Percentiles rank a stretch among this genome's conserved stretches.
phyloP scores from a whole-genome alignment of 2,888 invertebrate species.

The Eutolmus rufibarbis region DNA sequence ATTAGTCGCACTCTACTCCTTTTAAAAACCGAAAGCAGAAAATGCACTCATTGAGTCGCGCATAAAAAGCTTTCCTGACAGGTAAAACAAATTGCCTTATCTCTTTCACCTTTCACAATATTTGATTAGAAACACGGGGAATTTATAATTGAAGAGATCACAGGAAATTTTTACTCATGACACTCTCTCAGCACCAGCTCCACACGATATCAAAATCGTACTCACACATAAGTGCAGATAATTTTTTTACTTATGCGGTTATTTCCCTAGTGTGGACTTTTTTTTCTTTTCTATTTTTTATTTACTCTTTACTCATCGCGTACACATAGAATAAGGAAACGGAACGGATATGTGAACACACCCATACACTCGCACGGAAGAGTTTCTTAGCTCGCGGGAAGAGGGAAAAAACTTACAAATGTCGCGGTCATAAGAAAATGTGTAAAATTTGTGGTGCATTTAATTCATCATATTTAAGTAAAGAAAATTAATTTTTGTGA shows the following conservation, averaged over 20 bases:
- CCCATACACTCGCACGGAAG: not conserved
- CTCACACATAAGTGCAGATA: not conserved
- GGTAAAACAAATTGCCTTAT: not conserved
- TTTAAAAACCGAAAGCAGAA: not conserved
- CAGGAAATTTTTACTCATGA: not conserved
- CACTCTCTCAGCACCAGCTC: not conserved
- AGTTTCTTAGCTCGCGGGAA: not conserved
- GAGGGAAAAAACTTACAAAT: constrained; percentile 29
- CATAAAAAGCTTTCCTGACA: not conserved
- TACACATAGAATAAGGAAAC: constrained; percentile 16
- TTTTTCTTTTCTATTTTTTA: not conserved
- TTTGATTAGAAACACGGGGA: not conserved
- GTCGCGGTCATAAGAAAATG: constrained; percentile 29
- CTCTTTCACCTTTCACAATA: not conserved
- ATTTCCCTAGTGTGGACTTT: not conserved
- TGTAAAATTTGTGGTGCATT: constrained; percentile 5
- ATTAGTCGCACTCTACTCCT: not conserved
- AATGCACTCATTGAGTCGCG: not conserved
- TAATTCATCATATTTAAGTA: not conserved
- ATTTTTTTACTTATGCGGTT: not conserved
- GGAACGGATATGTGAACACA: constrained; percentile 1
- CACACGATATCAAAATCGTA: not conserved
- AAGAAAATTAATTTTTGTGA: constrained; percentile 7
- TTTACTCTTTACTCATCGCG: not conserved
- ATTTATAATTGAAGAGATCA: not conserved